Evolutionary conservation across 1,140 invertebrate species (phyloP).

Genomic region (Leptinotarsa defecta): DNA sequence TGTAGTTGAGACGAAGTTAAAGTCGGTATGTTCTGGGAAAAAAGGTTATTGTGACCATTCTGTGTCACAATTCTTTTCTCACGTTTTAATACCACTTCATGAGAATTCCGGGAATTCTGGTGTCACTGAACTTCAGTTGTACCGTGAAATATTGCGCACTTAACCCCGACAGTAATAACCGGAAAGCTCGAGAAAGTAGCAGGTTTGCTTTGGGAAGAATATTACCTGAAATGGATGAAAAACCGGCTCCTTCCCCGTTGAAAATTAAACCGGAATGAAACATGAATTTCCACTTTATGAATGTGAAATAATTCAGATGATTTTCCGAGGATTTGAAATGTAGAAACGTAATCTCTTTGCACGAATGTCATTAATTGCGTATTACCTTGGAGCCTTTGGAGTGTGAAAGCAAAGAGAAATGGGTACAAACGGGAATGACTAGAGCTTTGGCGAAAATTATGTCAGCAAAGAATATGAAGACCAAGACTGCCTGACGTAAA

Average conservation of each 20-base stretch:
- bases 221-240: background rate
- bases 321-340: background rate
- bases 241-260: background rate
- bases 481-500: no score
- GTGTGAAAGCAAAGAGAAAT: background rate
- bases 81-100: background rate
- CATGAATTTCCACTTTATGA: conserved; percentile 3
- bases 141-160: background rate
- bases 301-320: conserved; percentile 4
- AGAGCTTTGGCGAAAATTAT: no score
- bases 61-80: background rate
- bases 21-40: no score
- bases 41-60: no score
- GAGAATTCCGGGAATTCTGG: background rate
- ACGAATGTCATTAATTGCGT: conserved; percentile 6
- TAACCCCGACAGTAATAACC: conserved; percentile 5
- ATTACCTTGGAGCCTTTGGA: background rate
- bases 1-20: no score
- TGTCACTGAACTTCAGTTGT: conserved; percentile 3
- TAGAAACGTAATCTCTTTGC: conserved; percentile 1
- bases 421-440: no score
- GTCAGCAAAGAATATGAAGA: no score
- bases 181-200: background rate
- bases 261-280: background rate
- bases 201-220: background rate